Conservation (phyloP, 2,113 vertebrate genomes). For the Otolemur garnettii region DNA sequence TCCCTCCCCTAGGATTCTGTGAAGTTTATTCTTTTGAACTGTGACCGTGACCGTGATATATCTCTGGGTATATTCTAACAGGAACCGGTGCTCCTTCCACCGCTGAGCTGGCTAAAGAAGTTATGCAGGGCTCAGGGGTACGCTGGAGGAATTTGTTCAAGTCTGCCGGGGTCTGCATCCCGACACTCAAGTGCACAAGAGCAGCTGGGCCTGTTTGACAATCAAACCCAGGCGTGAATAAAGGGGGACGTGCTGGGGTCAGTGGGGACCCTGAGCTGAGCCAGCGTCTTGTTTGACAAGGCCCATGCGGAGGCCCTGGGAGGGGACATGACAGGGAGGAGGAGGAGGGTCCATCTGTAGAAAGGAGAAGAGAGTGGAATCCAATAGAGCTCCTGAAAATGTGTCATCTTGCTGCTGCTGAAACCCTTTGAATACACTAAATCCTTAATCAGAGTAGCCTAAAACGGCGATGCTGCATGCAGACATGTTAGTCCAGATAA, state of each 20-base stretch:
- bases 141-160: conserved; percentile 80
- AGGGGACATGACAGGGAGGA: neutral
- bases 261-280: neutral
- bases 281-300: neutral
- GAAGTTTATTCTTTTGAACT: conserved; percentile 69
- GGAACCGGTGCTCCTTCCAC: conserved; percentile 72
- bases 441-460: conserved; percentile 92
- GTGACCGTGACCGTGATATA: conserved; percentile 11
- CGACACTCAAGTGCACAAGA: conserved; percentile 74
- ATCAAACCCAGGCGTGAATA: conserved; percentile 72
- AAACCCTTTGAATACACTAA: conserved; percentile 92
- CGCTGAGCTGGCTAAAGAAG: conserved; percentile 62
- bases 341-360: neutral
- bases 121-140: conserved; percentile 77
- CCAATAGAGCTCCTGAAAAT: conserved; percentile 87
- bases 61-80: conserved; percentile 62
- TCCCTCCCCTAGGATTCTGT: neutral
- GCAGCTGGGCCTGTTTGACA: conserved; percentile 80
- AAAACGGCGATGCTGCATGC: conserved; percentile 89
- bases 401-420: conserved; percentile 88
- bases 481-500: conserved; percentile 94
- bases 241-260: conserved; percentile 39
- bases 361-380: conserved; percentile 87
- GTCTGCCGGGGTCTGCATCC: conserved; percentile 79
- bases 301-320: conserved; percentile 54